Base-by-base conservation (phyloP, 2,888 invertebrate genomes). In the Epicampocera succincta region DNA sequence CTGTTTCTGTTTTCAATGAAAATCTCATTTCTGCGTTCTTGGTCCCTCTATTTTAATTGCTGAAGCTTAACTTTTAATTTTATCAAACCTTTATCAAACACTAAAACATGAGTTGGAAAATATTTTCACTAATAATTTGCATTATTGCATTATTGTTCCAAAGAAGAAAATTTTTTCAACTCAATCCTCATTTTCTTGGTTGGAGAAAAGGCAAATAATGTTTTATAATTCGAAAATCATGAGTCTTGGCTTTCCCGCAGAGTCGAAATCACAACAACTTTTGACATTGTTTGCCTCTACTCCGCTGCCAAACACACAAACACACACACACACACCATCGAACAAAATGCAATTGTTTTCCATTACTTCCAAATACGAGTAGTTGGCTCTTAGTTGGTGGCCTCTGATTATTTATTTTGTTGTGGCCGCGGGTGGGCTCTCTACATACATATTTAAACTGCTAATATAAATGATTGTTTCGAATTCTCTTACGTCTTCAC, bases 381-480 rank as follows among this genome's bases (percentile, higher is more conserved):
- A 42, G 65, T 50, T 75, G 40, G 40, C 38, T n/a, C 19, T 48
- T 61, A n/a, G 29, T 63, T 73, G 54, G 12, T 68, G 50, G 66
- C 50, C 50, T 65, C 42, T 75, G 58, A 42, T 40, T 61, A 33
- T 54, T 71, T 76, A 33, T 54, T 71, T 76, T 60, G 25, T 17
- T 77, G 17, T 65, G 50, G 42, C 77, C 65, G 50, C 71, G 77
- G 77, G 77, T 78, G 77, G 77, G 44, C 71, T 19, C 48, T 65
- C 40, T 33, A n/a, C 25, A 25, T n/a, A n/a, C n/a, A 25, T 48
- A 33, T 56, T 65, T 33, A 72, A 72, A 44, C 65, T 78, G 71
- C 69, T 65, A 71, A 71, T 78, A 77, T 48, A 65, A 78, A 65
- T 65, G 56, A 78, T 72, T 73, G 33, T 54, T 73, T 63, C 15